Percentiles rank a stretch among this genome's conserved stretches.
These are phyloP conservation scores for Diabrotica undecimpunctata DNA, from an alignment of 1,140 invertebrate genomes.

Conservation along the genomic window DNA sequence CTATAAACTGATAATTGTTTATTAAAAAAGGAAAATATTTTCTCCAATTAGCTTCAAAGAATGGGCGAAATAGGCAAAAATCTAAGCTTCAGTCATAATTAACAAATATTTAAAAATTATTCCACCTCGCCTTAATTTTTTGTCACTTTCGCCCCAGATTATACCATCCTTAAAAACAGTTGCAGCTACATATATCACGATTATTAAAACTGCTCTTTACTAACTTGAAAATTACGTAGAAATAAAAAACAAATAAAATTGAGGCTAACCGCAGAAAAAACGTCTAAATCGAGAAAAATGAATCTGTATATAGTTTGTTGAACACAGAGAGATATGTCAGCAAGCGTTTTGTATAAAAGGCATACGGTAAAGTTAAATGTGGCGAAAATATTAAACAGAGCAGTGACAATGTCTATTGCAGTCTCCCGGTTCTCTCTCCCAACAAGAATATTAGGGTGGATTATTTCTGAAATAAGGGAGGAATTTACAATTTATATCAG, in stretches of 20 bases:
- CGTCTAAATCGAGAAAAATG: constrained; percentile 5
- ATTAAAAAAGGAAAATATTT: too few species aligned
- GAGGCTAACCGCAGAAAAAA: not conserved
- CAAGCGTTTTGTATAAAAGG: constrained; percentile 23
- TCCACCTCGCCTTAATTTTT: too few species aligned
- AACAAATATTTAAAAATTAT: too few species aligned
- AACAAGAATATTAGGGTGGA: constrained; percentile 25
- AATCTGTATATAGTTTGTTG: constrained; percentile 19
- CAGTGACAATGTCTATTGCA: constrained; percentile 32
- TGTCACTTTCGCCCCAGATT: too few species aligned
- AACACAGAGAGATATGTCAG: constrained; percentile 20
- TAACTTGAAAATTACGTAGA: too few species aligned
- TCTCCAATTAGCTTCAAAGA: too few species aligned
- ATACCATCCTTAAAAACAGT: too few species aligned
- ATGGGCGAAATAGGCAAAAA: too few species aligned
- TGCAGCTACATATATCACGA: too few species aligned
- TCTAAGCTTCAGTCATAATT: too few species aligned
- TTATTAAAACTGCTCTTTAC: too few species aligned
- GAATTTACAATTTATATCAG: constrained; percentile 24
- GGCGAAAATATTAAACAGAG: constrained; percentile 36
- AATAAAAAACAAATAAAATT: not conserved
- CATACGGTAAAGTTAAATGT: constrained; percentile 36
- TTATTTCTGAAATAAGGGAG: constrained; percentile 22
- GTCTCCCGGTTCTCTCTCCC: constrained; percentile 17
- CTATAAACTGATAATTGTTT: too few species aligned